These are phyloP conservation scores for Periparus ater DNA, from an alignment of 2,797 vertebrate species.

Conservation along the genomic window DNA sequence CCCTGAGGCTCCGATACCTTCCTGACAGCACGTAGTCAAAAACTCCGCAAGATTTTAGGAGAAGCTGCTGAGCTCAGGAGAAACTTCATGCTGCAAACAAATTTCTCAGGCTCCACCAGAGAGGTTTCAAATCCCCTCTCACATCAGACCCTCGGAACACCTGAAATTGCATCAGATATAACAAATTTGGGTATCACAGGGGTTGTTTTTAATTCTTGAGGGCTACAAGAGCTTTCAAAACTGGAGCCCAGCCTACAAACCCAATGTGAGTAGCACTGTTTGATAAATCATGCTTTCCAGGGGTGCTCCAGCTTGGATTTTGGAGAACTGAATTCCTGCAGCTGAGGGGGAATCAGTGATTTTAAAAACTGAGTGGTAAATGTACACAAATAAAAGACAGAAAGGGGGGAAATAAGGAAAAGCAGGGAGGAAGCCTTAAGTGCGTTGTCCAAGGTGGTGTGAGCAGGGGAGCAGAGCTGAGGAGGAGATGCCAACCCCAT, in stretches of 20 bases:
- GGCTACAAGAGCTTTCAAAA: not conserved
- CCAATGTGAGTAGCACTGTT: not conserved
- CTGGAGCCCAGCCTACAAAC: not conserved
- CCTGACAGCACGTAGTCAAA: not conserved
- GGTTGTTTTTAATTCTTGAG: not conserved
- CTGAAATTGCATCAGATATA: not conserved
- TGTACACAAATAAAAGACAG: not conserved
- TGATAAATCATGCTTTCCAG: not conserved
- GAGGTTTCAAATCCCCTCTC: not conserved
- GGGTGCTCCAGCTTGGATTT: not conserved
- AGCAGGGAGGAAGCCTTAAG: rapidly evolving
- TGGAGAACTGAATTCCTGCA: not conserved
- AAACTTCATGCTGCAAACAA: not conserved
- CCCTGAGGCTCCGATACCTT: not conserved
- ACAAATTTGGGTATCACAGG: rapidly evolving
- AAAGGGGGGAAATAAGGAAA: rapidly evolving
- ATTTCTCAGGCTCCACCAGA: not conserved
- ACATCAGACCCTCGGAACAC: not conserved
- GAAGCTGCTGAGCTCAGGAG: not conserved
- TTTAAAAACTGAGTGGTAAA: not conserved
- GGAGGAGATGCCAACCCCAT: not conserved
- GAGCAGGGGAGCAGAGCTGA: not conserved
- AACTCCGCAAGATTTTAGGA: not conserved
- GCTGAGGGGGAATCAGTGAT: rapidly evolving
- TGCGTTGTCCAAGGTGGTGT: not conserved